Evolutionary conservation across 2,888 invertebrate genomes (phyloP).

Genomic region (Onthophagus sagittarius): DNA sequence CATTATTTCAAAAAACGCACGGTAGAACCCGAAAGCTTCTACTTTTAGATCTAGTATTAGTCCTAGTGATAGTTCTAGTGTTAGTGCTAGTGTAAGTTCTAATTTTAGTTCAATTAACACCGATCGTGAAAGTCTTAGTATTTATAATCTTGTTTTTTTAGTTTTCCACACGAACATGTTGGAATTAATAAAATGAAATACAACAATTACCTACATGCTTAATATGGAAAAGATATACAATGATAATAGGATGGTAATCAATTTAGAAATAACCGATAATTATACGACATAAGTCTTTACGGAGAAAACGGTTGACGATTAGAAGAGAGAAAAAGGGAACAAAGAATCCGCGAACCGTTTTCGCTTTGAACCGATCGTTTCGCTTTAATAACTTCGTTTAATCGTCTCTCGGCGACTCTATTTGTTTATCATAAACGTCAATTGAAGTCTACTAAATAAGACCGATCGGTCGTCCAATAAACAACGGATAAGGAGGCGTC

Average conservation of each 20-base stretch:
- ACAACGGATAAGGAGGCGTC: slow-evolving; percentile 8
- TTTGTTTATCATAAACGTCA: slow-evolving; percentile 8
- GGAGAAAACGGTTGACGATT: background rate
- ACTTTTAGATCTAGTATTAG: too few relatives aligned
- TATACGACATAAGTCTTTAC: background rate
- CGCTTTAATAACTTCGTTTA: background rate
- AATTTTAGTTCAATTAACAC: too few relatives aligned
- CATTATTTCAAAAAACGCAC: too few relatives aligned
- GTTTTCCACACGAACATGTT: too few relatives aligned
- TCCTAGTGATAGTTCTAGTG: too few relatives aligned
- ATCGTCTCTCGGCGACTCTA: background rate
- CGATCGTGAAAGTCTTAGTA: too few relatives aligned
- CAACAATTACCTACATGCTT: too few relatives aligned
- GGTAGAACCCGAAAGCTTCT: too few relatives aligned
- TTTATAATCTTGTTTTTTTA: too few relatives aligned
- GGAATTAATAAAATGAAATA: too few relatives aligned
- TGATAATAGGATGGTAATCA: background rate
- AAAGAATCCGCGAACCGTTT: background rate
- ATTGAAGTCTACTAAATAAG: slow-evolving; percentile 3
- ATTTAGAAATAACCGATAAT: background rate
- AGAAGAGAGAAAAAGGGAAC: background rate
- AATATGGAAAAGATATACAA: too few relatives aligned
- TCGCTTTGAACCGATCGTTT: background rate
- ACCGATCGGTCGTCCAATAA: slow-evolving; percentile 8
- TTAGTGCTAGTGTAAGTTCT: too few relatives aligned